Evolutionary conservation across 2,888 invertebrate genomes (phyloP).

Genomic region (Dolichopus griseipennis): DNA sequence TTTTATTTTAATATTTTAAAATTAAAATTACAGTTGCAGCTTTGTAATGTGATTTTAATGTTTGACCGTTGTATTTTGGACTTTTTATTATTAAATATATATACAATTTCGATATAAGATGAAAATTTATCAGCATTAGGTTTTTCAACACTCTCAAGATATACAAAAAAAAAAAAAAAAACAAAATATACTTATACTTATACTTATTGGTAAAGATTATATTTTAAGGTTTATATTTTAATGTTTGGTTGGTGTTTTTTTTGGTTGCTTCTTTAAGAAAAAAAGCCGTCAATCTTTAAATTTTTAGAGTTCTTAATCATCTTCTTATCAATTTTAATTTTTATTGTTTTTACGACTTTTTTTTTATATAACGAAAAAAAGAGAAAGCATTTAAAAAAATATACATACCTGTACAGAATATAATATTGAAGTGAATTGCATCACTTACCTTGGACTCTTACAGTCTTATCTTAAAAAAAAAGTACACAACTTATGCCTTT

Average conservation of each 20-base stretch:
- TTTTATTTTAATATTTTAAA: background rate
- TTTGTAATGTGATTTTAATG: background rate
- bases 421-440: no score
- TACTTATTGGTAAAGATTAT: background rate
- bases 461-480: no score
- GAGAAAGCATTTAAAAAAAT: no score
- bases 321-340: background rate
- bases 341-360: background rate
- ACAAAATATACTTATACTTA: background rate
- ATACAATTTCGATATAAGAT: background rate
- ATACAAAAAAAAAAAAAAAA: background rate
- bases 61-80: background rate
- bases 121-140: background rate
- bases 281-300: background rate
- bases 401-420: no score
- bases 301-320: background rate
- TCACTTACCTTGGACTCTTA: no score
- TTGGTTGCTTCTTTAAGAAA: background rate
- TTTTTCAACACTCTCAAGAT: background rate
- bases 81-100: no score
- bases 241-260: background rate
- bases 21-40: constrained; percentile 5
- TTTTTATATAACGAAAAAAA: no score
- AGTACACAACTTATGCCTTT: no score
- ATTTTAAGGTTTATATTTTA: background rate